Base-by-base conservation (phyloP, 2,797 vertebrate genomes). In the Antrozous pallidus region DNA sequence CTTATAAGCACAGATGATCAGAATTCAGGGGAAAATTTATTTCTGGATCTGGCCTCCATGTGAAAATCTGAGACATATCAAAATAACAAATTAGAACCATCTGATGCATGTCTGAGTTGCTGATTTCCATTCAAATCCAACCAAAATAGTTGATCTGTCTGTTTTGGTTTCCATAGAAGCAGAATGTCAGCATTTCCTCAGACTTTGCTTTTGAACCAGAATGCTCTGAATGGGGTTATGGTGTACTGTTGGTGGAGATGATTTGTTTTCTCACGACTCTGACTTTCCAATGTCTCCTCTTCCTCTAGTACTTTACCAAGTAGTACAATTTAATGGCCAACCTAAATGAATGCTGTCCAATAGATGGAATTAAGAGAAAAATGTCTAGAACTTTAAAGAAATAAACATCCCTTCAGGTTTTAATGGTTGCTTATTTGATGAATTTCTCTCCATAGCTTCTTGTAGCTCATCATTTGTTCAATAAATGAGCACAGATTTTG, bases 231-330 rank as follows among this genome's bases (percentile, higher is more conserved):
- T 91, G 84, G 88, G 83, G 79, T 87, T 92, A 93, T 67, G 83
- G 65, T 95, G 69, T 84, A 90, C 73, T 87, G 58, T 42, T 90
- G 80, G 73, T 90, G 74, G 77, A 91, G 91, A 93, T 92, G 94
- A 94, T 96, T 96, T 95, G 94, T 96, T 96, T 96, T 95, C 92
- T 88, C 84, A 74, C 83, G 91, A 94, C 51, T 93, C n/a, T 90
- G 87, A 89, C 91, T 95, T 94, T 95, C 93, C 90, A 85, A 90
- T 84, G 47, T 73, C 51, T 18, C 83, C 79, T 95, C 63, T 79
- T 95, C 86, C 79, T 96, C 75, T 54, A 89, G 65, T 45, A 42
- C 51, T 91, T 94, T 40, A 87, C 69, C n/a, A 49, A 91, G 51
- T 47, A 83, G 42, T 95, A 89, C 51, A 90, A 79, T 85, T 86